A percentile compares a stretch with the other conserved stretches of the same genome.
Evolutionary conservation across 2,113 vertebrate genomes (phyloP).

Genomic region (Colius striatus): DNA sequence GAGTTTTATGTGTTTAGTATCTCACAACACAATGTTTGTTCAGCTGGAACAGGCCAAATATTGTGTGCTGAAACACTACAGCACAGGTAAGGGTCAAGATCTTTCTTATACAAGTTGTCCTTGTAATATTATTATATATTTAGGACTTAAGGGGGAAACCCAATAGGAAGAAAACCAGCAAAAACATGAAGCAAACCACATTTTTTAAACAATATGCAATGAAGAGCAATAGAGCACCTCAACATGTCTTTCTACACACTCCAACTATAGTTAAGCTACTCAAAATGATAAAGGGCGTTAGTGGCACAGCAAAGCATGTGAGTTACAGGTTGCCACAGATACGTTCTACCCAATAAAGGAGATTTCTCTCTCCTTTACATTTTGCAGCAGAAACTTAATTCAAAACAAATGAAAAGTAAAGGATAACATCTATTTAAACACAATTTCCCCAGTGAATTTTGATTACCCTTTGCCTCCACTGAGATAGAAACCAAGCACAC

Average conservation of each 20-base stretch:
- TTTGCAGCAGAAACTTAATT: no score
- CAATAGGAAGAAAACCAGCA: background rate
- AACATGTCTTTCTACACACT: background rate
- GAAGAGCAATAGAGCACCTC: background rate
- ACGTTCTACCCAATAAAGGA: background rate
- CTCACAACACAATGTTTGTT: background rate
- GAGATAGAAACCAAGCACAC: background rate
- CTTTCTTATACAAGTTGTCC: background rate
- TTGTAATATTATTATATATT: background rate
- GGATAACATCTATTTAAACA: background rate
- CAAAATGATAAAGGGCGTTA: background rate
- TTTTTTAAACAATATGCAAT: background rate
- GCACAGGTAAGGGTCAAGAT: background rate
- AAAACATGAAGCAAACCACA: background rate
- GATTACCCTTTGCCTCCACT: background rate
- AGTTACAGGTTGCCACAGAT: background rate
- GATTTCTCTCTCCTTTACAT: background rate
- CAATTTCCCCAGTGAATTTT: background rate
- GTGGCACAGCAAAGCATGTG: accelerated
- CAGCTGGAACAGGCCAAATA: background rate
- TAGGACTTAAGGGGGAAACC: background rate
- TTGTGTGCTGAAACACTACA: background rate
- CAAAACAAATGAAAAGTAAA: background rate
- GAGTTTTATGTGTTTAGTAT: background rate
- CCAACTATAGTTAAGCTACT: accelerated